Evolutionary conservation across 2,888 invertebrate genomes (phyloP), one percentile per base, ranked within the genome.

Genomic region (Plebejus argus): DNA sequence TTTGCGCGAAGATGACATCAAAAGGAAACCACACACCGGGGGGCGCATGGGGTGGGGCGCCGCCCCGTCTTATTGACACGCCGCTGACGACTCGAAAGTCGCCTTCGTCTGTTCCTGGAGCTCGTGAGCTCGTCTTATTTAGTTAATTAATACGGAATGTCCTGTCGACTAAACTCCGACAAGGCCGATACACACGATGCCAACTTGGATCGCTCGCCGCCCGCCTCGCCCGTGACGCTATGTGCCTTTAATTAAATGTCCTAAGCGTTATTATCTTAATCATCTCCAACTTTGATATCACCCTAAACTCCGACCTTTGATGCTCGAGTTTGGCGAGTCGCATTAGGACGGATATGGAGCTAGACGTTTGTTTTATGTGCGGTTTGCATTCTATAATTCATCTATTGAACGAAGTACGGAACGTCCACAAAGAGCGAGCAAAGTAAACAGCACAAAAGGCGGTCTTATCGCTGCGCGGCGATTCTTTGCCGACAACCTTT

Each of bases 1-100:
- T 94, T 94, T 94, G 93, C 93, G 93, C 94, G 93, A 94, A 94
- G 94, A 94, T 94, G 93, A 94, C 94, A 93, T 94, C 94, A 94
- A 94, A 94, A 93, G 94, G 93, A 93, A 94, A 93, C 94, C 93
- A 93, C 93, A 93, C 92, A 93, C 91, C 91, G 91, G 93, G 94
- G 92, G 93, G 92, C 86, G 88, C 45, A 0, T 39, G 39, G 39
- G 39, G 39, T 39, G 39, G 10, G 39, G 85, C 83, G 90, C 90
- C 86, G 86, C 90, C 92, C 89, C 89, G 92, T 91, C 93, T 94
- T 93, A 93, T 94, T 93, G 93, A 94, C 93, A 94, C 92, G 91
- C 91, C 88, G 90, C 91, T 92, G 92, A 91, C 93, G 88, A 92
- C 90, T 91, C 86, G 90, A 90, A 86, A 90, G 88, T 91, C 91